Evolutionary conservation across 2,797 vertebrate species (phyloP).

Genomic region (Stomatorhinus walkeri): DNA sequence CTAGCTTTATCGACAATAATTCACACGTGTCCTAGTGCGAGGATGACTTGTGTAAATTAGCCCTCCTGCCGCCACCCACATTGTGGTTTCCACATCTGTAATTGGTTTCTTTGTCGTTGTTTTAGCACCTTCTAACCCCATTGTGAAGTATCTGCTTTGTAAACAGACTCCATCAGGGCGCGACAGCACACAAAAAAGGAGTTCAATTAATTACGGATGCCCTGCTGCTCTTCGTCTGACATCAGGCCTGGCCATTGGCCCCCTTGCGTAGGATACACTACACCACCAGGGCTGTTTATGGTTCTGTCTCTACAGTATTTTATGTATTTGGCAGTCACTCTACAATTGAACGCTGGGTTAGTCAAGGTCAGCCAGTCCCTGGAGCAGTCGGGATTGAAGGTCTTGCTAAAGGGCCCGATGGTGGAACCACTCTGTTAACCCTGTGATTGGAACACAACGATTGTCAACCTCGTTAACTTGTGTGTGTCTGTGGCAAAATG

Average conservation of each 20-base stretch:
- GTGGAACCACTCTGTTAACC: neutral
- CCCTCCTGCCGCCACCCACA: neutral
- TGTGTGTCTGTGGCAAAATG: neutral
- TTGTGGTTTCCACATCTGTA: slow-evolving; percentile 11
- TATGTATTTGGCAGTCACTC: neutral
- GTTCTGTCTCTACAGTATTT: slow-evolving; percentile 39
- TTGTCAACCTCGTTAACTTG: neutral
- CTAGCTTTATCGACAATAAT: slow-evolving; percentile 23
- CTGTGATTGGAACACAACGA: neutral
- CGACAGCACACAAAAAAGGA: slow-evolving; percentile 28
- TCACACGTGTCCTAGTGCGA: slow-evolving; percentile 7
- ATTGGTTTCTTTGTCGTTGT: slow-evolving; percentile 29
- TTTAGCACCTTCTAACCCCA: slow-evolving; percentile 31
- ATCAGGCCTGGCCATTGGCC: slow-evolving; percentile 29
- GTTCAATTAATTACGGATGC: slow-evolving; percentile 47
- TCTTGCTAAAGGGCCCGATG: neutral
- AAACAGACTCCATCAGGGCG: slow-evolving; percentile 45
- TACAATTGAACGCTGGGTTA: neutral
- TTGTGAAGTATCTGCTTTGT: slow-evolving; percentile 37
- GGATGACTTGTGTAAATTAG: slow-evolving; percentile 10
- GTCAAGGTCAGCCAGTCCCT: neutral
- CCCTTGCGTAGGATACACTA: slow-evolving; percentile 12
- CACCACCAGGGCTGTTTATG: slow-evolving; percentile 44
- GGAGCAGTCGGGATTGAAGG: neutral
- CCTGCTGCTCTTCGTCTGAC: slow-evolving; percentile 38